Conservation (phyloP, 1,140 invertebrate genomes). For the Bathynomus jamesi region DNA sequence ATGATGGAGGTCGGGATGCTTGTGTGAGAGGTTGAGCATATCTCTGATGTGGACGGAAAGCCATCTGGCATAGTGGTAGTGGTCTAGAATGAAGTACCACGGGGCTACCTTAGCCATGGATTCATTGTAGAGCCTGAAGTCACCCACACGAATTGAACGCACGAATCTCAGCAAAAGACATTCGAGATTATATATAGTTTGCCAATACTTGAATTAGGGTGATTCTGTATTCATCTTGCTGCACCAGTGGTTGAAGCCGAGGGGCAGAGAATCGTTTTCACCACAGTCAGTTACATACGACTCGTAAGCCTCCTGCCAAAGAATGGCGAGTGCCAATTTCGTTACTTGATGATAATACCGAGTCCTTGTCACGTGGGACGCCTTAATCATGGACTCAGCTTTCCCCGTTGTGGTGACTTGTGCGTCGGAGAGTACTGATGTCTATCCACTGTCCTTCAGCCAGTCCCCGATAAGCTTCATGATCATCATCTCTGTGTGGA, state of each 20-base stretch:
- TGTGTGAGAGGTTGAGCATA: conserved; percentile 12
- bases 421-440: background rate
- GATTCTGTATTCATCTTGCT: too few species aligned
- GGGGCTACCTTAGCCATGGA: conserved; percentile 7
- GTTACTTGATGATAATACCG: background rate
- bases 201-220: too few species aligned
- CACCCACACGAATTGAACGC: background rate
- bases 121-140: background rate
- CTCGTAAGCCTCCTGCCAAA: too few species aligned
- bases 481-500: background rate
- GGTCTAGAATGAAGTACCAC: conserved; percentile 19
- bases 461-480: background rate
- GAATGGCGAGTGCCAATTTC: too few species aligned
- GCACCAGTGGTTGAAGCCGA: too few species aligned
- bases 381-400: background rate
- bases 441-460: background rate
- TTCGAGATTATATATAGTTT: too few species aligned
- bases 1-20: background rate
- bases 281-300: too few species aligned
- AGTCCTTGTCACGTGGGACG: background rate
- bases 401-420: background rate
- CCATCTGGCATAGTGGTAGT: conserved; percentile 28
- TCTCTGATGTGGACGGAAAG: conserved; percentile 17
- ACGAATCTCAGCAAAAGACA: conserved; percentile 8
- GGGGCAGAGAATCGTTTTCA: too few species aligned